These are phyloP conservation scores for Tachystola acroxantha DNA, from an alignment of 2,888 invertebrate species.

Conservation along the genomic window DNA sequence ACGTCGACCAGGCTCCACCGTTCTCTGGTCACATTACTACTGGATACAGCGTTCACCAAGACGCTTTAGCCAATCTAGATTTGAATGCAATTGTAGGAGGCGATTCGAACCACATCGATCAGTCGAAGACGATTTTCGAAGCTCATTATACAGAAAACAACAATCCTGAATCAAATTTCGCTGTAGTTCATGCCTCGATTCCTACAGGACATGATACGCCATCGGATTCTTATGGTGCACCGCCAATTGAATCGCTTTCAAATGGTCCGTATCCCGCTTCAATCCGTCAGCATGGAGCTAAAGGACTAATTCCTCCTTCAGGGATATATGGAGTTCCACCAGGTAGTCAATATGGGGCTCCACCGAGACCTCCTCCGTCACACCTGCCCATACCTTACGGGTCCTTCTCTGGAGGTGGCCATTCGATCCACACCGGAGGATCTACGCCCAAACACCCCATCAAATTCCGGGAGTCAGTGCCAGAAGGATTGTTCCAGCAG, in stretches of 20 bases:
- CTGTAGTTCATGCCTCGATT: conserved; percentile 25
- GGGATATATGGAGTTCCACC: conserved; percentile 80
- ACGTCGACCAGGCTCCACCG: conserved; percentile 29
- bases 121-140: conserved; percentile 70
- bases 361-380: conserved; percentile 42
- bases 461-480: conserved; percentile 86
- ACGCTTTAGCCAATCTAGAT: conserved; percentile 61
- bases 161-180: conserved; percentile 31
- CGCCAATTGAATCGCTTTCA: conserved; percentile 64
- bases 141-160: conserved; percentile 67
- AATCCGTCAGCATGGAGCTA: conserved; percentile 59
- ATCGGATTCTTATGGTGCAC: conserved; percentile 55
- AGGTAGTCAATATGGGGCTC: conserved; percentile 67
- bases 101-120: conserved; percentile 67
- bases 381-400: conserved; percentile 66
- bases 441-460: conserved; percentile 79
- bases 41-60: conserved; percentile 66
- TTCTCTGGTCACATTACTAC: conserved; percentile 47
- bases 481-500: conserved; percentile 82
- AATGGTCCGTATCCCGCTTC: conserved; percentile 52
- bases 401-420: conserved; percentile 59
- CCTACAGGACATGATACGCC: conserved; percentile 17
- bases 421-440: conserved; percentile 55
- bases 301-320: conserved; percentile 79
- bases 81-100: conserved; percentile 63